Percentiles rank a stretch among this genome's conserved stretches.
Evolutionary conservation across 2,113 vertebrate genomes (phyloP).

Genomic region (Rhynchopsitta pachyrhyncha): DNA sequence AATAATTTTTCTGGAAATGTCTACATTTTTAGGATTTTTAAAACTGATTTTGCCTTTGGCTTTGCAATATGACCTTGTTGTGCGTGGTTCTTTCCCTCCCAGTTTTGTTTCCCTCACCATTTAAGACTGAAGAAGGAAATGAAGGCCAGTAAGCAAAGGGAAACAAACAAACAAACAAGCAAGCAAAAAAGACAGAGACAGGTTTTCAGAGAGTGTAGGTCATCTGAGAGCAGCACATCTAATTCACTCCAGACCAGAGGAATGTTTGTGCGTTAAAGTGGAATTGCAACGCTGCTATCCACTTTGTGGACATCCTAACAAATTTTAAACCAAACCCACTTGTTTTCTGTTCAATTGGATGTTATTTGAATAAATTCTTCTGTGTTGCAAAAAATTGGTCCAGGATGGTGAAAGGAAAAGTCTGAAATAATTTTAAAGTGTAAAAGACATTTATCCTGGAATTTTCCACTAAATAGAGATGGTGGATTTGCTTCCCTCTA

Average conservation of each 20-base stretch:
- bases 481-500: not conserved
- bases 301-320: not conserved
- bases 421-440: not conserved
- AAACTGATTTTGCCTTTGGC: not conserved
- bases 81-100: not conserved
- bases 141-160: not conserved
- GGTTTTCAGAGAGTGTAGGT: not conserved
- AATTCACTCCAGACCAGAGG: not conserved
- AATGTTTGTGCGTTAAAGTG: not conserved
- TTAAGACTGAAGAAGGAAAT: not conserved
- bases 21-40: not conserved
- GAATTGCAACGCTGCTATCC: not conserved
- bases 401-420: not conserved
- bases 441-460: not conserved
- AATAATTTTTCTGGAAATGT: fast-evolving
- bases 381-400: not conserved
- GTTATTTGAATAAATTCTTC: not conserved
- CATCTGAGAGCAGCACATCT: not conserved
- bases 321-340: not conserved
- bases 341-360: not conserved
- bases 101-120: not conserved
- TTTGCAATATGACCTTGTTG: not conserved
- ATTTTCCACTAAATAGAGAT: not conserved
- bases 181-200: not conserved
- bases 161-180: fast-evolving